phyloP scores from a whole-genome alignment of 2,113 vertebrate genomes.

The Neofelis nebulosa region DNA sequence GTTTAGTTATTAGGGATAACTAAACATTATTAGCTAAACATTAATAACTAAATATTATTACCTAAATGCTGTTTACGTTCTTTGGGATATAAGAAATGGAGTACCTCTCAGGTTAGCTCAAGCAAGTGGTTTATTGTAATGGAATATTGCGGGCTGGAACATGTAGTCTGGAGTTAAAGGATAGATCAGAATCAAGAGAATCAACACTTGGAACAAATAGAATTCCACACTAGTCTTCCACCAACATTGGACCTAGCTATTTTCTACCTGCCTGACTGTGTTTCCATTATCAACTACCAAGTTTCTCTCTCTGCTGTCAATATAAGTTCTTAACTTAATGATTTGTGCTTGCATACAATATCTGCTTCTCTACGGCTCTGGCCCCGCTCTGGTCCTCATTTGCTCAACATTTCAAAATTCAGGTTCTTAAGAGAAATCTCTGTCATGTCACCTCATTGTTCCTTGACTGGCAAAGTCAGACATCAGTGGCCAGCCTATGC shows the following conservation, averaged over 20 bases:
- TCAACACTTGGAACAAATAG: background rate
- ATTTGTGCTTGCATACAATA: background rate
- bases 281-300: background rate
- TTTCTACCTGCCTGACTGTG: background rate
- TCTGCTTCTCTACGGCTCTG: background rate
- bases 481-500: background rate
- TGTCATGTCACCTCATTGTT: background rate
- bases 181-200: background rate
- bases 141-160: background rate
- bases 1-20: background rate
- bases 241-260: background rate
- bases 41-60: too few relatives aligned
- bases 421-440: background rate
- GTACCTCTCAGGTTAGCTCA: background rate
- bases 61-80: background rate
- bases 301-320: background rate
- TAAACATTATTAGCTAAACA: too few relatives aligned
- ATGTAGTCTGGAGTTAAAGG: background rate
- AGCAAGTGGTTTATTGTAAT: background rate
- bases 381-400: background rate
- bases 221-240: background rate
- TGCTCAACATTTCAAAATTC: background rate
- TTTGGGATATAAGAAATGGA: background rate
- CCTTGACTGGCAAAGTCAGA: background rate
- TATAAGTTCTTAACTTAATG: background rate